These are phyloP conservation scores for Steinernema feltiae DNA, from an alignment of 1,140 invertebrate genomes.

Conservation along the genomic window DNA sequence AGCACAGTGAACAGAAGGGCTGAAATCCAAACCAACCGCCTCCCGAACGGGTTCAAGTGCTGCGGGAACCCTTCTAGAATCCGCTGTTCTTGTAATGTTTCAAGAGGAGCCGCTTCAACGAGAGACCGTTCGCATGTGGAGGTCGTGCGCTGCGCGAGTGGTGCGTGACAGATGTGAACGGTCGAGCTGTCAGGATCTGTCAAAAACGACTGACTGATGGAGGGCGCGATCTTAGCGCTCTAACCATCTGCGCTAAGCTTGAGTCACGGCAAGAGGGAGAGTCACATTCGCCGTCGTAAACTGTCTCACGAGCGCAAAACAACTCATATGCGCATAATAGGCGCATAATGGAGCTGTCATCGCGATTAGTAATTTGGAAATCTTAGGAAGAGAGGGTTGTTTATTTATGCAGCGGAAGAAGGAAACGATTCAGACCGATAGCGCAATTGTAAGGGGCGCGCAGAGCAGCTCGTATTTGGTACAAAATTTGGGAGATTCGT, in stretches of 20 bases:
- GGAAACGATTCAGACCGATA: no score
- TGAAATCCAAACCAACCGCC: background rate
- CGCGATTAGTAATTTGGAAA: conserved; percentile 7
- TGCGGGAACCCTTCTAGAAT: background rate
- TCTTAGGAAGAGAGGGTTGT: no score
- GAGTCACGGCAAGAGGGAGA: background rate
- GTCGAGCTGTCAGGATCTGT: conserved; percentile 12
- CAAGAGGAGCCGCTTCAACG: no score
- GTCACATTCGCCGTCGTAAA: background rate
- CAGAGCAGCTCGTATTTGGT: no score
- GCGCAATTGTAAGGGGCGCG: no score
- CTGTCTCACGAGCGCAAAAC: background rate
- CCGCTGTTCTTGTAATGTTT: no score
- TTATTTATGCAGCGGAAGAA: no score
- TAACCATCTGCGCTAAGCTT: background rate
- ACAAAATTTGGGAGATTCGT: no score
- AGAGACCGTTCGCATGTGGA: no score
- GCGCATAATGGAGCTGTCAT: conserved; percentile 7
- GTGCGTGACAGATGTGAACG: conserved; percentile 13
- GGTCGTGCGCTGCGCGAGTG: background rate
- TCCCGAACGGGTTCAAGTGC: conserved; percentile 12
- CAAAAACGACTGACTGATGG: conserved; percentile 15
- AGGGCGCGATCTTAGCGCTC: conserved; percentile 8
- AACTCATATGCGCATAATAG: background rate
- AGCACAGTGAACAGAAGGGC: background rate